Evolutionary conservation across 2,888 invertebrate species (phyloP).

Genomic region (Sesamia inferens): DNA sequence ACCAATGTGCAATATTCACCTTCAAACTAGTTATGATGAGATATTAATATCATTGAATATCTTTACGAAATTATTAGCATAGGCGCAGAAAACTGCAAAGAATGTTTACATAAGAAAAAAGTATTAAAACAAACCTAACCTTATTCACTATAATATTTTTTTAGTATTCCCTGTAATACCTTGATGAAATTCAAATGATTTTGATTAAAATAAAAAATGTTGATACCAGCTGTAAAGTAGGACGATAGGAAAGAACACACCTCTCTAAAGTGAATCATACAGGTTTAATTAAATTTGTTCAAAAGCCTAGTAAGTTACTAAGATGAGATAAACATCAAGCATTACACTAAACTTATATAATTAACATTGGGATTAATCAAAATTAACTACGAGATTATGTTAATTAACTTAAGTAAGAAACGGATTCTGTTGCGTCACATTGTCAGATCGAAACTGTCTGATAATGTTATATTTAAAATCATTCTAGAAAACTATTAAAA

Average conservation of each 20-base stretch:
- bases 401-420: slow-evolving; percentile 41
- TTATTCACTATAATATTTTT: slow-evolving; percentile 94
- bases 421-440: slow-evolving; percentile 51
- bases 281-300: slow-evolving; percentile 5
- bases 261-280: slow-evolving; percentile 1
- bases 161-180: slow-evolving; percentile 89
- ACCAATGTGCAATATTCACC: not conserved
- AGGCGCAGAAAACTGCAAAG: not conserved
- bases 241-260: not conserved
- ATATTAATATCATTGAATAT: not conserved
- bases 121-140: slow-evolving; percentile 82
- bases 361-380: slow-evolving; percentile 47
- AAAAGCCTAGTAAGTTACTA: slow-evolving; percentile 14
- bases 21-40: not conserved
- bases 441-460: slow-evolving; percentile 39
- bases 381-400: slow-evolving; percentile 49
- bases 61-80: too few relatives aligned
- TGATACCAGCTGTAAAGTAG: not conserved
- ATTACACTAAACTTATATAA: slow-evolving; percentile 41
- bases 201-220: too few relatives aligned
- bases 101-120: not conserved
- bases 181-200: slow-evolving; percentile 92
- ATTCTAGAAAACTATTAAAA: slow-evolving; percentile 45
- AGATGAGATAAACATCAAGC: slow-evolving; percentile 43
- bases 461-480: slow-evolving; percentile 36